Percentiles rank a stretch among this genome's conserved stretches.
Conservation (phyloP, 2,797 vertebrate species). For the Momotus momota region DNA sequence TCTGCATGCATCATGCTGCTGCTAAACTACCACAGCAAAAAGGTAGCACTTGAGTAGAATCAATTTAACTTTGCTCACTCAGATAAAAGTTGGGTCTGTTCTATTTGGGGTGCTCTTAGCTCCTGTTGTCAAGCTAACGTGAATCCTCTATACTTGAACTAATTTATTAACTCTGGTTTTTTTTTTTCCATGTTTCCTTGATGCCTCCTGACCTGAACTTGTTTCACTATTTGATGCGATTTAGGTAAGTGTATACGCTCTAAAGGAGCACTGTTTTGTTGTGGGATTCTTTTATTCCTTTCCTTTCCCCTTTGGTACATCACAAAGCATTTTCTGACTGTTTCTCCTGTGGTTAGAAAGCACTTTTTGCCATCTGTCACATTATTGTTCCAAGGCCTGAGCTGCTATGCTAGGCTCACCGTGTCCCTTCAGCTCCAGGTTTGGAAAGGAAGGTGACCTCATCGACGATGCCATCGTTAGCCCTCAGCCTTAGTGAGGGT, state of each 20-base stretch:
- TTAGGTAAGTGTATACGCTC: constrained; percentile 40
- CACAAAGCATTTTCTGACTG: neutral
- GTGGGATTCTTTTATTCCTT: neutral
- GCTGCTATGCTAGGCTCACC: neutral
- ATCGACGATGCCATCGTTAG: neutral
- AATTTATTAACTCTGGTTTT: neutral
- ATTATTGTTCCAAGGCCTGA: neutral
- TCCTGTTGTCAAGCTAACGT: neutral
- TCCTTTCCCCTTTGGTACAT: neutral
- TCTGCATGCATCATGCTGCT: neutral
- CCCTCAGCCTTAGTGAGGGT: neutral
- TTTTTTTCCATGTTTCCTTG: constrained; percentile 10
- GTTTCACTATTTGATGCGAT: neutral
- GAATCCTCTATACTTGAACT: neutral
- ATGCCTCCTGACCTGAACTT: neutral
- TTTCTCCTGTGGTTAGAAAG: neutral
- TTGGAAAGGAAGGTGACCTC: neutral
- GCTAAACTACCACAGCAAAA: neutral
- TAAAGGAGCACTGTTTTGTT: neutral
- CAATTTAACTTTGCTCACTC: neutral
- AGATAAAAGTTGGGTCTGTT: neutral
- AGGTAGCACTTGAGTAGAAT: neutral
- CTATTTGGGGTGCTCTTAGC: neutral
- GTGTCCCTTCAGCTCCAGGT: neutral
- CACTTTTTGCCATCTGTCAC: neutral